Evolutionary conservation across 2,797 vertebrate genomes (phyloP), one percentile per base, ranked within the genome.

Genomic region (Hippocampus kuda): DNA sequence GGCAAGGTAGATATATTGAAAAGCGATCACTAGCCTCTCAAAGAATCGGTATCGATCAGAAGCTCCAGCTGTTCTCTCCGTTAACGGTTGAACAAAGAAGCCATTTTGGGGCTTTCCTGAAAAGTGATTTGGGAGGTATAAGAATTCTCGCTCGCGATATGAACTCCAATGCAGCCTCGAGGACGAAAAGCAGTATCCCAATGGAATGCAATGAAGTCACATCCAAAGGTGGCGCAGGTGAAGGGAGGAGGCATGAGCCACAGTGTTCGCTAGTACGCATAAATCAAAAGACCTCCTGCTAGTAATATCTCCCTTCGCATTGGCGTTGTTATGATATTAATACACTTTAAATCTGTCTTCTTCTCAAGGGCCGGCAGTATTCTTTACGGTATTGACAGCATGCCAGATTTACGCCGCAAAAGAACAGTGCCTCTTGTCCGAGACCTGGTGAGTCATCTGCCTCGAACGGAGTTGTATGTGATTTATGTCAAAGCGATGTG

Each of bases 311-410:
- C 81, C 80, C 77, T 77, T 73, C 78, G 75, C 78, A 75, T 38
- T 81, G 81, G 82, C 81, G 85, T 91, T 91, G 91, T 92, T 88
- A 92, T 91, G 88, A 90, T 91, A 91, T 91, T 93, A 91, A 91
- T 89, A 84, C 86, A 84, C 81, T 81, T 85, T 91, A 91, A 91
- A 91, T 91, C 90, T 92, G 86, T 90, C 88, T 90, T 82, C 86
- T 84, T 88, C 83, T 83, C 68, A 81, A 98, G 95, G 81, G 85
- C 91, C 86, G 93, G 93, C 72, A 90, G 91, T 77, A 95, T 94
- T 70, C 93, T 98, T 82, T 98, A 97, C 60, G 96, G 97, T 79
- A 99, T 99, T 84, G 97, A 99, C 87, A 99, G 97, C 82, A 99
- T 99, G 97, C 97, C 97, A 77, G 96, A 99, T 91, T 93, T 99